A percentile compares a stretch with the other conserved stretches of the same genome.
Conservation (phyloP, 2,797 vertebrate species). For the Leuciscus waleckii region DNA sequence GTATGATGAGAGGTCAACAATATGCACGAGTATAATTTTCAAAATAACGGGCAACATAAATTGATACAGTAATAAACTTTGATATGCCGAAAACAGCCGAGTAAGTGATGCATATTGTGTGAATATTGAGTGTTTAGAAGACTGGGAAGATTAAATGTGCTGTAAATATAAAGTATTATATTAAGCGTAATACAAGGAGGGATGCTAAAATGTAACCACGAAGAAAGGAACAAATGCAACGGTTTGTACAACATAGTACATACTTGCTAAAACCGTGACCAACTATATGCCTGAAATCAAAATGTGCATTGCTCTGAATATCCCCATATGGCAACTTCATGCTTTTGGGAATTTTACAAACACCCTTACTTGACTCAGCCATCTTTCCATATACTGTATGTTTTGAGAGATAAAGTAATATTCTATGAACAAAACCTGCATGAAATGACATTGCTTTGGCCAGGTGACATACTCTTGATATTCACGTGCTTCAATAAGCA, state of each 20-base stretch:
- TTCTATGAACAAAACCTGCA: constrained; percentile 49
- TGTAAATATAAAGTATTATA: constrained; percentile 54
- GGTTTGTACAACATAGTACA: constrained; percentile 43
- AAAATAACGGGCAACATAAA: constrained; percentile 39
- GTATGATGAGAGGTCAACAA: constrained; percentile 64
- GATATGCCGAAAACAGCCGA: constrained; percentile 39
- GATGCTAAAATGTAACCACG: constrained; percentile 17
- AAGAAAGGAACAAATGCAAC: constrained; percentile 37
- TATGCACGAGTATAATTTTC: constrained; percentile 7
- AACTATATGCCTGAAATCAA: constrained; percentile 39
- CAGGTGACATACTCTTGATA: constrained; percentile 74
- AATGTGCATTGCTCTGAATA: constrained; percentile 34
- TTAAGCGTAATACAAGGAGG: constrained; percentile 39
- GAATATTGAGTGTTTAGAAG: constrained; percentile 53
- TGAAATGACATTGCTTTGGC: constrained; percentile 77
- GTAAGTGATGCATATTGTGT: constrained; percentile 57
- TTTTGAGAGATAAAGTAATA: constrained; percentile 21
- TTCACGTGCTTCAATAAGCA: constrained; percentile 50
- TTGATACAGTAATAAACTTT: constrained; percentile 46
- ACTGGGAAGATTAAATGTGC: constrained; percentile 56
- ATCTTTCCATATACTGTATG: constrained; percentile 35
- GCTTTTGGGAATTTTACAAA: constrained; percentile 14
- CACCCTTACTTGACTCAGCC: constrained; percentile 20
- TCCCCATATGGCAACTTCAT: constrained; percentile 25
- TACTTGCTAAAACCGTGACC: constrained; percentile 17